Evolutionary conservation across 2,113 vertebrate species (phyloP).

Genomic region (Brachionichthys hirsutus): DNA sequence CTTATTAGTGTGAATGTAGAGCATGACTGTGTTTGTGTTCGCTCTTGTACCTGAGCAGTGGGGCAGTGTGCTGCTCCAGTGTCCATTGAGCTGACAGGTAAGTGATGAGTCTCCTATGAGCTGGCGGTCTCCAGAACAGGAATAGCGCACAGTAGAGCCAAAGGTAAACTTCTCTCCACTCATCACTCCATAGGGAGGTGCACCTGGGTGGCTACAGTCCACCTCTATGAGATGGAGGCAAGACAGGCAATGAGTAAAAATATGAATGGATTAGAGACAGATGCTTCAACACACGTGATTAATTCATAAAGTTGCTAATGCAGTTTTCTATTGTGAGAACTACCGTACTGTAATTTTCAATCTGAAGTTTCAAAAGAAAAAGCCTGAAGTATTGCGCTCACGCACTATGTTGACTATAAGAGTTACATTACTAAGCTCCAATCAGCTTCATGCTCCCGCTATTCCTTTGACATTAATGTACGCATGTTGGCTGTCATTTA

Average conservation of each 20-base stretch:
- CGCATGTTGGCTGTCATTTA: conserved; percentile 1
- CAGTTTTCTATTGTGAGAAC: background rate
- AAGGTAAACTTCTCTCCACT: conserved; percentile 93
- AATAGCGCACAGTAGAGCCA: conserved; percentile 89
- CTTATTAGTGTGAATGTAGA: background rate
- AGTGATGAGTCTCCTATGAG: conserved; percentile 87
- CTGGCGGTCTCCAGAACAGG: conserved; percentile 84
- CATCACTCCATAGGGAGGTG: conserved; percentile 85
- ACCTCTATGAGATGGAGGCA: conserved; percentile 80
- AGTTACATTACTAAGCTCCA: background rate
- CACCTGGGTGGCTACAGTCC: conserved; percentile 93
- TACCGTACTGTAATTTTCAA: no score
- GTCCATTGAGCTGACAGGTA: conserved; percentile 91
- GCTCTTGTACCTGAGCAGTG: conserved; percentile 90
- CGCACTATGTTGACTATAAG: background rate
- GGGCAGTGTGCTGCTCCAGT: conserved; percentile 93
- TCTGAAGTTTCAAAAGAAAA: no score
- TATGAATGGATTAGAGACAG: conserved; percentile 3
- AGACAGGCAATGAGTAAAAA: conserved; percentile 5
- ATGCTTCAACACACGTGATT: conserved; percentile 1
- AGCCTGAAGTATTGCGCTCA: no score
- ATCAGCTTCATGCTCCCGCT: background rate
- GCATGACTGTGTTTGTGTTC: conserved; percentile 1
- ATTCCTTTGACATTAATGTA: conserved; percentile 13
- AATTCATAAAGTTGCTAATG: background rate